Evolutionary conservation across 2,797 vertebrate species (phyloP).

Genomic region (Oceanodroma leucorhoa): DNA sequence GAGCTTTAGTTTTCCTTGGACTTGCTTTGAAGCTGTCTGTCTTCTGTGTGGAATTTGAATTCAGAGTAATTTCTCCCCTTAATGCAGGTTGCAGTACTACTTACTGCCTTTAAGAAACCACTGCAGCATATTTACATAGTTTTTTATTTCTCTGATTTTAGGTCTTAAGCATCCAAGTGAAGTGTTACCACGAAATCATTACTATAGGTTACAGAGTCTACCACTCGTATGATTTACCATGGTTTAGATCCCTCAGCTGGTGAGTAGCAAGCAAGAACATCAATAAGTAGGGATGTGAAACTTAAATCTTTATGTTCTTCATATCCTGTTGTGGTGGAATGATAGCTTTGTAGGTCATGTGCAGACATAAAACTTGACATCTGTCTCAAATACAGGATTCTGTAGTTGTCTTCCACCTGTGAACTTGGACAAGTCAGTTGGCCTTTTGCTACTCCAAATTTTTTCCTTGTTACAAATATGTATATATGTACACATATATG

Average conservation of each 20-base stretch:
- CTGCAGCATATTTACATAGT: not conserved
- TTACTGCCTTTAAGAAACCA: not conserved
- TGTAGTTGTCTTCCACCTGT: not conserved
- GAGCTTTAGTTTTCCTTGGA: not conserved
- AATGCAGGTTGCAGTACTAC: not conserved
- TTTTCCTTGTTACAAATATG: not conserved
- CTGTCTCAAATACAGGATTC: not conserved
- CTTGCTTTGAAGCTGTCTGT: not conserved
- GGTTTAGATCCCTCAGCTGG: slow-evolving; percentile 97
- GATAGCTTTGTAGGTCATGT: not conserved
- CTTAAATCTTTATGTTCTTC: not conserved
- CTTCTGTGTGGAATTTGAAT: not conserved
- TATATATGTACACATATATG: not conserved
- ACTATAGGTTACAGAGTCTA: slow-evolving; percentile 97
- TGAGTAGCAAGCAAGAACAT: slow-evolving; percentile 70
- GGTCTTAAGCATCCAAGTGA: slow-evolving; percentile 95
- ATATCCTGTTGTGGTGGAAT: not conserved
- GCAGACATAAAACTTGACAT: not conserved
- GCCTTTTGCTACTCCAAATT: not conserved
- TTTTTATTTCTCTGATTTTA: slow-evolving; percentile 65
- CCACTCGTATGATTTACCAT: slow-evolving; percentile 92
- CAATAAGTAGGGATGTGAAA: not conserved
- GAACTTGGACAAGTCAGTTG: not conserved
- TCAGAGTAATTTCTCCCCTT: not conserved
- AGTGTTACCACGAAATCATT: slow-evolving; percentile 98